phyloP scores from a whole-genome alignment of 2,888 invertebrate species.

The Choristoneura rosaceana region DNA sequence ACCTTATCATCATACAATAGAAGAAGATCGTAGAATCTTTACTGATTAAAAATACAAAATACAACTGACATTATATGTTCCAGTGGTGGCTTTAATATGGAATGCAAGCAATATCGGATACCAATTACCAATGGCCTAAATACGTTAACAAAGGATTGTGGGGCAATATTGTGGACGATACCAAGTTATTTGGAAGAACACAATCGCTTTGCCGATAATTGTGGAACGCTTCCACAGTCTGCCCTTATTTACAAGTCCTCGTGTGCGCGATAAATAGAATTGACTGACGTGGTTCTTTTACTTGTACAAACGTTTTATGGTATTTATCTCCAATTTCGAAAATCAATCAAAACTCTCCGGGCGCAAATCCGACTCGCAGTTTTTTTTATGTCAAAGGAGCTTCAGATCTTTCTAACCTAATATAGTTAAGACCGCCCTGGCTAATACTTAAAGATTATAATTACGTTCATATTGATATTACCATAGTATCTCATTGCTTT shows the following conservation, averaged over 20 bases:
- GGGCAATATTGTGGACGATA: not conserved
- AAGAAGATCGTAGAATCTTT: not conserved
- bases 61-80: not conserved
- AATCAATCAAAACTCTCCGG: too few species aligned
- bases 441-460: too few species aligned
- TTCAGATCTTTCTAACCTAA: too few species aligned
- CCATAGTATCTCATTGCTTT: too few species aligned
- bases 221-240: not conserved
- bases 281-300: not conserved
- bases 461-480: too few species aligned
- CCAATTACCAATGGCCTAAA: not conserved
- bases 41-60: not conserved
- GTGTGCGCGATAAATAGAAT: not conserved
- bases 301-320: not conserved
- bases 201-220: constrained; percentile 6
- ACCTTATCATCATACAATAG: not conserved
- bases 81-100: not conserved
- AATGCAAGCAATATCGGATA: not conserved
- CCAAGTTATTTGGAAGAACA: not conserved
- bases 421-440: too few species aligned
- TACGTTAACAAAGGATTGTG: constrained; percentile 7
- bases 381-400: too few species aligned
- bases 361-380: too few species aligned
- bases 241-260: not conserved
- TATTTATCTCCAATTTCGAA: not conserved